phyloP scores from a whole-genome alignment of 1,140 invertebrate species.

The Drosophila baimaii region DNA sequence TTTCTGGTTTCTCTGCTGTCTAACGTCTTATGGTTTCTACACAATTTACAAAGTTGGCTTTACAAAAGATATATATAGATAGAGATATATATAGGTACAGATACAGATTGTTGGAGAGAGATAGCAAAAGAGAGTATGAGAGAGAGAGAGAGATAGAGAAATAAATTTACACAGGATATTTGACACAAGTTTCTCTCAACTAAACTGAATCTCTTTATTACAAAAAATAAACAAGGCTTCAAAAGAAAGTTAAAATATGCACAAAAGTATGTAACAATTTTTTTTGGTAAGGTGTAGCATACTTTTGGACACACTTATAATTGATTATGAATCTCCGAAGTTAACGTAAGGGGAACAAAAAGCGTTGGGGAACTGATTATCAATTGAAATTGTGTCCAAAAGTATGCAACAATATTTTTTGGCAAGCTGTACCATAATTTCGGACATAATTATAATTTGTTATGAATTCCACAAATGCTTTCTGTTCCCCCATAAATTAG shows the following conservation, averaged over 20 bases:
- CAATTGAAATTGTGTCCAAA: no score
- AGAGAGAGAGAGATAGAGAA: conserved; percentile 13
- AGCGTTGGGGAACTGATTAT: no score
- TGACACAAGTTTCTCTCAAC: conserved; percentile 3
- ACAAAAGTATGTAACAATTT: background rate
- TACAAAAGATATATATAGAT: conserved; percentile 20
- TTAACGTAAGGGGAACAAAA: no score
- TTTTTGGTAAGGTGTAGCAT: background rate
- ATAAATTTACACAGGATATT: conserved; percentile 27
- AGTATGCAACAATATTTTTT: background rate
- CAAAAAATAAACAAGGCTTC: no score
- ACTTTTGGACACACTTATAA: background rate
- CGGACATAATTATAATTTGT: no score
- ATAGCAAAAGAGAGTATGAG: background rate
- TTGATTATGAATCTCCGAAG: background rate
- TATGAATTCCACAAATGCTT: no score
- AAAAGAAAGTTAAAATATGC: background rate
- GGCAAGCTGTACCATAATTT: no score
- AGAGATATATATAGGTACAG: conserved; percentile 5
- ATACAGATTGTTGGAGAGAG: conserved; percentile 20
- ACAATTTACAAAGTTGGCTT: conserved; percentile 41
- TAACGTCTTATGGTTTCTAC: conserved; percentile 18
- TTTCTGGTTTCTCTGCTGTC: conserved; percentile 15
- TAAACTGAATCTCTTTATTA: background rate
- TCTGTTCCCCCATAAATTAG: no score